Evolutionary conservation across 2,797 vertebrate species (phyloP), one percentile per base, ranked within the genome.

Genomic region (Nyctibius grandis): DNA sequence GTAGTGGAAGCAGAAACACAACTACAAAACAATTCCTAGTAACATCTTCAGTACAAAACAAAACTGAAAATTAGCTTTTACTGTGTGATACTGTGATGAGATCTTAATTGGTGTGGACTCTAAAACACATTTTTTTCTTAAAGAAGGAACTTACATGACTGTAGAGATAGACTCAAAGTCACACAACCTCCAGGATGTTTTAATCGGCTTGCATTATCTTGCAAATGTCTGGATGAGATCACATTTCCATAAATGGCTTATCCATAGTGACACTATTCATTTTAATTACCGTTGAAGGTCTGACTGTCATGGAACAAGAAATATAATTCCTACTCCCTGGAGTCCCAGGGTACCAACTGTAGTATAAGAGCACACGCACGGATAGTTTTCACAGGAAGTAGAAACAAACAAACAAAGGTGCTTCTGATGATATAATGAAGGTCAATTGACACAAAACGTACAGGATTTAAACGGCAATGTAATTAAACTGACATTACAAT

Each of bases 201-300:
- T 83, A 88, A 91, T 31, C 79, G 36, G 40, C 12, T 82, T 56
- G 38, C 9, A n/a, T 81, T 74, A 60, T 74, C 61, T 91, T 92
- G 65, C 18, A 94, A 91, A 91, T 23, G 17, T 18, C 28, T 0
- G 4, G 18, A 79, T 76, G 31, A 86, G 40, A 87, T 70, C 57
- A 48, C 15, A 73, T 87, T 87, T 91, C 47, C 51, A 77, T 60
- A 86, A 93, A 68, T 20, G 53, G 53, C 33, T 76, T 88, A 82
- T 28, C 53, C 38, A 53, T 54, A 90, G 91, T 29, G 16, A 67
- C 88, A 85, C 33, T 5, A 87, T 75, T 88, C 15, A 53, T 92
- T 91, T 84, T 88, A 95, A 91, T 68, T 89, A 94, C 42, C 70
- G 38, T 20, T 84, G 48, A 77, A 87, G 31, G 36, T 84, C 29